Base-by-base conservation (phyloP, 2,113 vertebrate species). In the Pontoporia blainvillei region DNA sequence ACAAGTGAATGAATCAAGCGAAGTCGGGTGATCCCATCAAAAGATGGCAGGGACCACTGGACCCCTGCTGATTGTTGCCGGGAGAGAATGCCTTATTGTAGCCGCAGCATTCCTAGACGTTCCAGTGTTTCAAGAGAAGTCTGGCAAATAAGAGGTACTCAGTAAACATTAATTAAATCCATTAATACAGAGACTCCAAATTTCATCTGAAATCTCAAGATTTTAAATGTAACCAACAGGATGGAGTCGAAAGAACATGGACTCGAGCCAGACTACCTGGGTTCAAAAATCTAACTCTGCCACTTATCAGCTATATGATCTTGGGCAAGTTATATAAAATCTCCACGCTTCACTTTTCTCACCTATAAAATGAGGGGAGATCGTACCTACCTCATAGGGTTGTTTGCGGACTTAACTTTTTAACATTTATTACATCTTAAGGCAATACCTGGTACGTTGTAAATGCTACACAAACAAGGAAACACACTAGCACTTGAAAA, bases 1-100 rank as follows among this genome's bases (percentile, higher is more conserved):
- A 79, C 52, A 69, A 52, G 34, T 31, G 36, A 85, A 75, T 76
- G 54, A 76, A 78, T 86, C 64, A 72, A 89, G 54, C 59, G 89
- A 29, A 34, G 4, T 20, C 9, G 4, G 71, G 69, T 49, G 75
- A 83, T 4, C 31, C 34, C 34, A 12, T 46, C 61, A 27, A 67
- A 93, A 86, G 72, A 57, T 1, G 7, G 69, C 52, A 75, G 69
- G 17, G 25, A 91, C 2, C 8, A 20, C 12, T 41, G 3, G 10
- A 39, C 15, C 39, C 15, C 23, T 8, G 10, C 11, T 31, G 39
- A 21, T 8, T 31, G 13, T 9, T 31, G 9, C 39, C 39, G 2
- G 39, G 29, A 46, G 13, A 75, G 34, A 91, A 29, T 1, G 1
- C 8, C 44, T 1, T 15, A 73, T n/a, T 25, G 36, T 2, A 21